Evolutionary conservation across 64 coral and sea anemone genomes (phyloP).

Genomic region (Exaiptasia diaphana): DNA sequence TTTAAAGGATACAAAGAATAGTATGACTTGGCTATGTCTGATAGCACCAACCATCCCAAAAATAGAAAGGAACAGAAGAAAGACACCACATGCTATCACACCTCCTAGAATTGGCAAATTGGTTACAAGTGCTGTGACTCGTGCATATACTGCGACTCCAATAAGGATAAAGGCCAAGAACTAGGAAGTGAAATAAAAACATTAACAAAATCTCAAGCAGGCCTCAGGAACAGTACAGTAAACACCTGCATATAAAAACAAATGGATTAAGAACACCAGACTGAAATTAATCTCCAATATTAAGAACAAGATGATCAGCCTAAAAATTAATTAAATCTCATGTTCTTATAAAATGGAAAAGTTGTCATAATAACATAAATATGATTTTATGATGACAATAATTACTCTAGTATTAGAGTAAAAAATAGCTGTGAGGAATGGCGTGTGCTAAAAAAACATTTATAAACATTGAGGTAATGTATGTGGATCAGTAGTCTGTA

Average conservation of each 20-base stretch:
- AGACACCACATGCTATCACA: conserved; percentile 95
- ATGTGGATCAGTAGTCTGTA: too few relatives aligned
- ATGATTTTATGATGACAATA: too few relatives aligned
- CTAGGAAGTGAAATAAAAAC: conserved; percentile 40
- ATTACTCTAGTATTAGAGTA: too few relatives aligned
- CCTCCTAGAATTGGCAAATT: conserved; percentile 90
- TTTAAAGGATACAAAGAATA: conserved; percentile 99
- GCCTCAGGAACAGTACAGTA: neutral
- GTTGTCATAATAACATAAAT: too few relatives aligned
- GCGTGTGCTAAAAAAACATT: too few relatives aligned
- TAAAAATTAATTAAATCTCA: too few relatives aligned
- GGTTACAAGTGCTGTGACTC: conserved; percentile 75
- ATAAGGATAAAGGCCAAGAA: conserved; percentile 92
- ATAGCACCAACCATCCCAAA: conserved; percentile 95
- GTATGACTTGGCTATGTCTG: conserved; percentile 88
- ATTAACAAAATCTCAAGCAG: neutral
- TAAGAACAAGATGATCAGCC: too few relatives aligned
- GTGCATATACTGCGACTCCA: conserved; percentile 94
- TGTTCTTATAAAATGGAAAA: too few relatives aligned
- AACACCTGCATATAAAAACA: neutral
- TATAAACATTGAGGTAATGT: too few relatives aligned
- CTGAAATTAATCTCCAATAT: neutral
- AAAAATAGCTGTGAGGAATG: too few relatives aligned
- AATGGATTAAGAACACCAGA: neutral
- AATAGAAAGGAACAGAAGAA: conserved; percentile 74